phyloP scores from a whole-genome alignment of 2,888 invertebrate species.

The Ophion obscuratus region DNA sequence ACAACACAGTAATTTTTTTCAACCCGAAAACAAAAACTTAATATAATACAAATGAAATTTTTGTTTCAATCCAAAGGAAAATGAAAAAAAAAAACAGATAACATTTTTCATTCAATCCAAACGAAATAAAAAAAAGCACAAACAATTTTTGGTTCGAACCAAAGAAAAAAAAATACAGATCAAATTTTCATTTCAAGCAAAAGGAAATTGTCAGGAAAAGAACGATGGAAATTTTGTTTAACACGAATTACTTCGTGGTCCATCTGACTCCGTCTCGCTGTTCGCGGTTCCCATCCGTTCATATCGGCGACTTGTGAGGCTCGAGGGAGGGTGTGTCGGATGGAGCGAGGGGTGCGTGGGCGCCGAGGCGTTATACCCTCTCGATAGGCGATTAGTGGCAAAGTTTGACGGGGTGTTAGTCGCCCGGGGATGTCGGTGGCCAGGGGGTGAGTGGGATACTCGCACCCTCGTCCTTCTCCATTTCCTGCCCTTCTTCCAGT shows the following conservation, averaged over 20 bases:
- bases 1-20: no score
- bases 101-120: no score
- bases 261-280: constrained; percentile 1
- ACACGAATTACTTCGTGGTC: neutral
- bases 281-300: constrained; percentile 31
- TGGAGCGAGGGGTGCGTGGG: constrained; percentile 7
- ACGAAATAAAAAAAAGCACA: no score
- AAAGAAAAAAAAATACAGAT: neutral
- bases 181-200: neutral
- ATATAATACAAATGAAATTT: no score
- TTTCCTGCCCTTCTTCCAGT: neutral
- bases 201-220: neutral
- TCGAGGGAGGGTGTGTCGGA: constrained; percentile 9
- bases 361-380: constrained; percentile 63
- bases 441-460: constrained; percentile 25
- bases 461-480: constrained; percentile 21
- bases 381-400: constrained; percentile 67
- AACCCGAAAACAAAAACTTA: no score
- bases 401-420: constrained; percentile 64
- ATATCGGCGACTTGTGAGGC: neutral
- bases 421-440: constrained; percentile 51
- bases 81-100: no score
- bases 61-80: no score
- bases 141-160: neutral
- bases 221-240: neutral